Evolutionary conservation across 2,113 vertebrate species (phyloP).

Genomic region (Coturnix japonica): DNA sequence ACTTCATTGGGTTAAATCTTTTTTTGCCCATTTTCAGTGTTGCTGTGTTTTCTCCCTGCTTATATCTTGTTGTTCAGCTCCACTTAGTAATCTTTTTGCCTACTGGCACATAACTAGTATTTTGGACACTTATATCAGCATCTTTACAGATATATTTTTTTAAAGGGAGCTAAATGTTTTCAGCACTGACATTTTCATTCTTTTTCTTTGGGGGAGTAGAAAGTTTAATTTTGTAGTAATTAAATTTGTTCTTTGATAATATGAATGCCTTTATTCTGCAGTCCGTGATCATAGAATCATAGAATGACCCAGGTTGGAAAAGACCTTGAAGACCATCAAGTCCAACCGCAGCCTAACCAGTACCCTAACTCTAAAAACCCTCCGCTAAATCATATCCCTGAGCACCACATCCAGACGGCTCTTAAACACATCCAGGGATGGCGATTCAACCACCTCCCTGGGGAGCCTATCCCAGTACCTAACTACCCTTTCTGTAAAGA

Average conservation of each 20-base stretch:
- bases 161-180: not conserved
- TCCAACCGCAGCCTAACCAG: too few relatives aligned
- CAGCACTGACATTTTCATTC: not conserved
- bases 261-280: not conserved
- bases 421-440: too few relatives aligned
- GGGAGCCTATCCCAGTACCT: too few relatives aligned
- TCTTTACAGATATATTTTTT: not conserved
- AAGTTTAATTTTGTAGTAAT: not conserved
- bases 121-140: not conserved
- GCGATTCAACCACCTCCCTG: too few relatives aligned
- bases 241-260: not conserved
- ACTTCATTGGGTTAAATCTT: not conserved
- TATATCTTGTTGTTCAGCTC: not conserved
- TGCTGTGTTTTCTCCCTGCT: not conserved
- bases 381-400: too few relatives aligned
- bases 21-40: not conserved
- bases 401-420: too few relatives aligned
- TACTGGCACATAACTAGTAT: not conserved
- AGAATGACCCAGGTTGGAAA: too few relatives aligned
- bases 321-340: too few relatives aligned
- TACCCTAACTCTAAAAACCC: too few relatives aligned
- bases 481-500: too few relatives aligned
- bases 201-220: not conserved
- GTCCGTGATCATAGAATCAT: too few relatives aligned
- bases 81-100: not conserved